A percentile compares a stretch with the other conserved stretches of the same genome.
Conservation (phyloP, 2,797 vertebrate genomes). For the Antrozous pallidus region DNA sequence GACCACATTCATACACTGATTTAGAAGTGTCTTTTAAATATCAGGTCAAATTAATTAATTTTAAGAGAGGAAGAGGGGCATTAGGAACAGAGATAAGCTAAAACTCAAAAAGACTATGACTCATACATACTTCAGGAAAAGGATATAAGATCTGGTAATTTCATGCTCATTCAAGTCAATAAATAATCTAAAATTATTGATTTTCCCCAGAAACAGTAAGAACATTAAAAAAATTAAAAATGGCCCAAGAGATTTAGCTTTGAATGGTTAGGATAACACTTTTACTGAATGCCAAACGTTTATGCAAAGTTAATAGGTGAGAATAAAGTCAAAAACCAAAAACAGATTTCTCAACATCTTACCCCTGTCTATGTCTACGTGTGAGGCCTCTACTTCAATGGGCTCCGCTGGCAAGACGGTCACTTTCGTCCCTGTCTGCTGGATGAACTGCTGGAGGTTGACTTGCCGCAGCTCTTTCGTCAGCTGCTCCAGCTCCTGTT, state of each 20-base stretch:
- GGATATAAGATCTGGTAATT: not conserved
- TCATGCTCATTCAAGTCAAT: not conserved
- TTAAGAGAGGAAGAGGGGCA: not conserved
- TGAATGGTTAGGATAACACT: not conserved
- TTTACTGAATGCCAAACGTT: not conserved
- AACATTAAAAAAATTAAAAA: not conserved
- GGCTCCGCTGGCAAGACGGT: constrained; percentile 95
- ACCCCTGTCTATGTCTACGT: constrained; percentile 84
- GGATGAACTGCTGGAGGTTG: constrained; percentile 98
- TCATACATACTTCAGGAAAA: not conserved
- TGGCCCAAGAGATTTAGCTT: not conserved
- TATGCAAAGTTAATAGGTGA: not conserved
- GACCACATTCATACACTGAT: not conserved
- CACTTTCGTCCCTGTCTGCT: constrained; percentile 97
- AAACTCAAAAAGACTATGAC: not conserved
- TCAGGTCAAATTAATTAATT: not conserved
- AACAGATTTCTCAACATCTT: not conserved
- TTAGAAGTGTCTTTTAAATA: not conserved
- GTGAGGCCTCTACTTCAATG: constrained; percentile 85
- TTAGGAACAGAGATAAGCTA: not conserved
- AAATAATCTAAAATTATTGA: not conserved
- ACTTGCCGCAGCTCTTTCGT: constrained; percentile 98
- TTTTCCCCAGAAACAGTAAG: not conserved
- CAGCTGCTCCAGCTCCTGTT: constrained; percentile 95
- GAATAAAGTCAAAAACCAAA: not conserved